Percentiles rank a stretch among this genome's conserved stretches.
These are phyloP conservation scores for Protophormia terraenovae DNA, from an alignment of 2,888 invertebrate species.

Conservation along the genomic window DNA sequence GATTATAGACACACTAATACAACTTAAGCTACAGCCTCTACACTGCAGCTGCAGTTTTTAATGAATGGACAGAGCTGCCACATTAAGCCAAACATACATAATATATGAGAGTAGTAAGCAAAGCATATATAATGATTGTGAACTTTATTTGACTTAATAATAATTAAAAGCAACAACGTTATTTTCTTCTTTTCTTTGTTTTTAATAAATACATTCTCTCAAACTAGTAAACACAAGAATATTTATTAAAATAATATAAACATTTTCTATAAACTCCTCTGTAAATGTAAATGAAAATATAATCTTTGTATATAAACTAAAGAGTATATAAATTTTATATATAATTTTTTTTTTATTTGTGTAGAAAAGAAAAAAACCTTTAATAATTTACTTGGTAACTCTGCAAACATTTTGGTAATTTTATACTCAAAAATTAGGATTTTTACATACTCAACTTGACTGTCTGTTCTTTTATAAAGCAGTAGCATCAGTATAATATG, in stretches of 20 bases:
- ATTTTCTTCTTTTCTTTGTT: neutral
- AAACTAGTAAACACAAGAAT: neutral
- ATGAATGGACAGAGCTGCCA: conserved; percentile 22
- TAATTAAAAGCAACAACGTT: conserved; percentile 39
- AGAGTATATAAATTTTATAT: neutral
- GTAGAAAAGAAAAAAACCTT: neutral
- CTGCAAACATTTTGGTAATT: conserved; percentile 15
- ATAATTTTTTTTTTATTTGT: neutral
- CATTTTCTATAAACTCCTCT: neutral
- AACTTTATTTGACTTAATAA: conserved; percentile 49
- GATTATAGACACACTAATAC: neutral
- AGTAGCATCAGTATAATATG: neutral
- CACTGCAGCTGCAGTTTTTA: neutral
- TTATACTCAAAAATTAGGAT: conserved; percentile 29
- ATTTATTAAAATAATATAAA: neutral
- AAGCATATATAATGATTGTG: neutral
- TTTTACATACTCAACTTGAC: neutral
- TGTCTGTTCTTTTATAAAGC: neutral
- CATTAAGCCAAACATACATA: neutral
- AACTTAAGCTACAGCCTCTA: neutral
- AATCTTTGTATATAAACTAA: neutral
- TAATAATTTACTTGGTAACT: conserved; percentile 17
- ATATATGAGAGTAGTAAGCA: neutral
- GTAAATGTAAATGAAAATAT: neutral
- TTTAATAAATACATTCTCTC: neutral